Evolutionary conservation across 2,113 vertebrate species (phyloP).

Genomic region (Callopanchax toddi): DNA sequence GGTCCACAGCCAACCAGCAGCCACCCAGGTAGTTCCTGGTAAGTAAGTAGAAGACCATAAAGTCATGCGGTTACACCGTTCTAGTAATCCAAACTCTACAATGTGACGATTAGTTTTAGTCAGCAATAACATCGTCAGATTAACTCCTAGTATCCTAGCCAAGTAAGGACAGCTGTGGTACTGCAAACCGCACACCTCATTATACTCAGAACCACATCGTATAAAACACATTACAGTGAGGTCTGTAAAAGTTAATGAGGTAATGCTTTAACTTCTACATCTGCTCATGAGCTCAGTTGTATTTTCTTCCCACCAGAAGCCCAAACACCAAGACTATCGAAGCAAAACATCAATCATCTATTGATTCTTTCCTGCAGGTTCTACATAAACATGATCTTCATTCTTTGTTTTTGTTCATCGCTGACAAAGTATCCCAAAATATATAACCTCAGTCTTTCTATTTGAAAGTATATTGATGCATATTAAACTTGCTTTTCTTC

Average conservation of each 20-base stretch:
- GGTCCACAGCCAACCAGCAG: slow-evolving; percentile 66
- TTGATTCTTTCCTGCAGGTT: slow-evolving; percentile 47
- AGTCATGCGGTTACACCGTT: not conserved
- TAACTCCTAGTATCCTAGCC: not conserved
- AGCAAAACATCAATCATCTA: slow-evolving; percentile 20
- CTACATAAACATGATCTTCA: not conserved
- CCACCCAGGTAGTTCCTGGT: slow-evolving; percentile 76
- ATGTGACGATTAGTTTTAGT: not conserved
- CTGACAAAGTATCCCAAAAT: not conserved
- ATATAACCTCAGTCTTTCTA: not conserved
- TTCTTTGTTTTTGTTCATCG: slow-evolving; percentile 9
- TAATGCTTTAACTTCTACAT: not conserved
- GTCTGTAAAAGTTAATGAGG: slow-evolving; percentile 27
- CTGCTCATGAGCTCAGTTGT: slow-evolving; percentile 13
- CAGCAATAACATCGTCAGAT: not conserved
- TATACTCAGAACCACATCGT: slow-evolving; percentile 18
- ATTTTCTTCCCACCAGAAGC: slow-evolving; percentile 26
- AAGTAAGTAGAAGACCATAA: slow-evolving; percentile 48
- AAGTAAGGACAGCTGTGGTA: slow-evolving; percentile 14
- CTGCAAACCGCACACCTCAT: slow-evolving; percentile 26
- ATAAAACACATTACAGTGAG: slow-evolving; percentile 22
- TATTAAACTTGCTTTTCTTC: slow-evolving; percentile 38
- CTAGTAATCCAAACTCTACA: not conserved
- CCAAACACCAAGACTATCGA: slow-evolving; percentile 1
- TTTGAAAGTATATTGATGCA: not conserved